Evolutionary conservation across 2,113 vertebrate species (phyloP).

Genomic region (Sylvicapra grimmia): DNA sequence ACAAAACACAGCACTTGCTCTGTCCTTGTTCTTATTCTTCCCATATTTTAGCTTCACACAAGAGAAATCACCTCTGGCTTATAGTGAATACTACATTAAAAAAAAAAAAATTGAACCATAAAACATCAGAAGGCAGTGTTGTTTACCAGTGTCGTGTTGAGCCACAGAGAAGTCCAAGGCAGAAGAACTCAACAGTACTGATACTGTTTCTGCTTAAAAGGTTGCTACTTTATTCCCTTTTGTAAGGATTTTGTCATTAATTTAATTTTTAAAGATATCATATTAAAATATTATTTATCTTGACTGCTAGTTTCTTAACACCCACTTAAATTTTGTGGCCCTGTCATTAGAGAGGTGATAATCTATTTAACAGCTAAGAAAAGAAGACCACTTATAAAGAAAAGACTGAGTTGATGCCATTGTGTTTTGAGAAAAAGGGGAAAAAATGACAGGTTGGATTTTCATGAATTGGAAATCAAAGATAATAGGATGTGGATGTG

Average conservation of each 20-base stretch:
- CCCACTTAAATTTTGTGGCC: neutral
- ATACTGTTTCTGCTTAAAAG: neutral
- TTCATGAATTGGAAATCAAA: constrained; percentile 12
- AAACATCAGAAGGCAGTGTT: neutral
- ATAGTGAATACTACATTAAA: neutral
- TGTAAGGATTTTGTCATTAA: neutral
- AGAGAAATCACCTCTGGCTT: neutral
- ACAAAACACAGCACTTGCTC: neutral
- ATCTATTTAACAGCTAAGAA: neutral
- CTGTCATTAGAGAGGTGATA: neutral
- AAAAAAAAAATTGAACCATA: neutral
- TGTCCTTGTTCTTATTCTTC: neutral
- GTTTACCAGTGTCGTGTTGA: neutral
- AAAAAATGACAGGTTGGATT: neutral
- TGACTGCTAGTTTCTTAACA: neutral
- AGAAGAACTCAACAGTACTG: neutral
- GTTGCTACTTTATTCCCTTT: neutral
- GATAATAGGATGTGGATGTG: neutral
- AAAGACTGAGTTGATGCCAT: neutral
- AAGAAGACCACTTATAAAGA: neutral
- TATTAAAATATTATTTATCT: neutral
- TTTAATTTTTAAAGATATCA: neutral
- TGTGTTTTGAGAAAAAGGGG: neutral
- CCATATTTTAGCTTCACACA: neutral
- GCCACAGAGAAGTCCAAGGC: too few species aligned